Percentiles rank a stretch among this genome's conserved stretches.
phyloP scores from a whole-genome alignment of 2,797 vertebrate genomes.

The Cyclopterus lumpus region DNA sequence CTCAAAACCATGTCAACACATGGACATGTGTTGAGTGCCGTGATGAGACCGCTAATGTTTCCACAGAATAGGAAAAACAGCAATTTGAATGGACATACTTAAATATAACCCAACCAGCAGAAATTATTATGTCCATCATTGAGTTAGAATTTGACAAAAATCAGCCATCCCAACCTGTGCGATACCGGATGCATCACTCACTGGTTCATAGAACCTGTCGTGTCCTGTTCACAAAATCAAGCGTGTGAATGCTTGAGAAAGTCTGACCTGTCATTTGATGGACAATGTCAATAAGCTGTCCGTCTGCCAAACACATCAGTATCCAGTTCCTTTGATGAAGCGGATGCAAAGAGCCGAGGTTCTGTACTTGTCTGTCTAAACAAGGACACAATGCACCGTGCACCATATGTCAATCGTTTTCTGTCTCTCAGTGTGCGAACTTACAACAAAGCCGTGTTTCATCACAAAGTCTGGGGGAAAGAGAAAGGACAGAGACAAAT shows the following conservation, averaged over 20 bases:
- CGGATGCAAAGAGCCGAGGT: slow-evolving; percentile 17
- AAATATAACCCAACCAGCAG: background rate
- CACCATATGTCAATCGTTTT: slow-evolving; percentile 20
- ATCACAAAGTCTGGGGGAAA: slow-evolving; percentile 19
- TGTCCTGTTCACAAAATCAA: slow-evolving; percentile 4
- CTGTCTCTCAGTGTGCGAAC: slow-evolving; percentile 13
- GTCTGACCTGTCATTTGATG: slow-evolving; percentile 8
- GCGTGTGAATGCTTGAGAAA: slow-evolving; percentile 9
- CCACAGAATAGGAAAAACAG: background rate
- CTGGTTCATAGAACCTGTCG: background rate
- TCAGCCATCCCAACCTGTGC: background rate
- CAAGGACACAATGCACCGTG: slow-evolving; percentile 15
- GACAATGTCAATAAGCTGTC: slow-evolving; percentile 3
- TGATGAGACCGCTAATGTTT: background rate
- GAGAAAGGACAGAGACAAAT: slow-evolving; percentile 24
- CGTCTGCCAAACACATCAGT: slow-evolving; percentile 1
- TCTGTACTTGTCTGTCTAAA: slow-evolving; percentile 5
- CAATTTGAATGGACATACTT: background rate
- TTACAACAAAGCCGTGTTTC: slow-evolving; percentile 34
- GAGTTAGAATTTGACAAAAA: background rate
- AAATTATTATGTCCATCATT: background rate
- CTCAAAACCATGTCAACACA: slow-evolving; percentile 6
- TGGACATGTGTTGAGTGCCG: background rate
- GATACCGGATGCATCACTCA: background rate
- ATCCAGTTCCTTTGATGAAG: slow-evolving; percentile 22